Base-by-base conservation (phyloP, 1,140 invertebrate genomes). In the Saxidomus purpurata region DNA sequence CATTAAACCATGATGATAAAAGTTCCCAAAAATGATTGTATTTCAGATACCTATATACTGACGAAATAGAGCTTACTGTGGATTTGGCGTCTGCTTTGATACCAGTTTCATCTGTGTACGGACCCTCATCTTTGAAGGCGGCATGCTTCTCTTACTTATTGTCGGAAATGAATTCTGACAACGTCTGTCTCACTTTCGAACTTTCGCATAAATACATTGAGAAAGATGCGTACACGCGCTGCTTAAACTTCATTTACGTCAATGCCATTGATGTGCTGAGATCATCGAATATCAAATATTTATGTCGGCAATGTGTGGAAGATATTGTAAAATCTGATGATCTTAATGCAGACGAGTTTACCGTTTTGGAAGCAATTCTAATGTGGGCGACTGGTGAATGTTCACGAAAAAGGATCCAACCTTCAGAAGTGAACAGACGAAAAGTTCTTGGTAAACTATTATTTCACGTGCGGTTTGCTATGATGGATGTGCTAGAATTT, bases 91-190 rank as follows among this genome's bases (percentile, higher is more conserved):
- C 98, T 97, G 97, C 97, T 0, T 97, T 97, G 6, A 94, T 98
- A 43, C 98, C 98, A 92, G 98, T 97, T 3, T 97, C 98, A 17
- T 98, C 98, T 93, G 98, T 98, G 92, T 98, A 98, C 95, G 97
- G 97, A 3, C 97, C 98, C 0, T 97, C 97, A 13, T 97, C 97
- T 17, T 94, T 98, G 82, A 97, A 98, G 93, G 97, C 97, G 87
- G 97, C 97, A 90, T 98, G 98, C 95, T 97, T 98, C 2, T 97
- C 98, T 92, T 98, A 97, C 95, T 95, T 98, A 15, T 97, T 98
- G 92, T 96, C 96, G 31, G 98, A 98, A 94, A 96, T 98, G 49
- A 97, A 22, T 43, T 17, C 52, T 4, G 52, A 59, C 17, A 59
- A 59, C 19, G 52, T 59, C 15, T 59, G 52, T 59, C 8, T 59